Conservation (phyloP, 1,140 invertebrate genomes). For the Nasonia giraulti region DNA sequence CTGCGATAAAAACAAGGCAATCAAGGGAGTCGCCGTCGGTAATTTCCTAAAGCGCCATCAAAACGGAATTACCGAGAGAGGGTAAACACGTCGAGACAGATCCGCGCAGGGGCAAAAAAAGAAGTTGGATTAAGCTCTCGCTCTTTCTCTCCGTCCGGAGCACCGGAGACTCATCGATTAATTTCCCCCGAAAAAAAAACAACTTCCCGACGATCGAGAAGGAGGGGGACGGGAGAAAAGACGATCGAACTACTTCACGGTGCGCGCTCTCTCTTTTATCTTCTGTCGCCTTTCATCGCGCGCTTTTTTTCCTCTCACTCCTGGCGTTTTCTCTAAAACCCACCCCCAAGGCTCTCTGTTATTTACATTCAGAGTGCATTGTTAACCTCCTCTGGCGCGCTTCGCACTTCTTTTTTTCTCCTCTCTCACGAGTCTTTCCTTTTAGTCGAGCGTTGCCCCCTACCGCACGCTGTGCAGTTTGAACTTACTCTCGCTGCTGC, state of each 20-base stretch:
- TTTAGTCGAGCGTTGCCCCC: not conserved
- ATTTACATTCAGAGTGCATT: constrained; percentile 63
- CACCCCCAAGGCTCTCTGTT: not conserved
- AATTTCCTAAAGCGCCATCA: not conserved
- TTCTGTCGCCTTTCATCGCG: constrained; percentile 47
- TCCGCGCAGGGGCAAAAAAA: not conserved
- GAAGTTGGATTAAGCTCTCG: not conserved
- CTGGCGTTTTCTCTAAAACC: constrained; percentile 35
- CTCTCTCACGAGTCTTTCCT: not conserved
- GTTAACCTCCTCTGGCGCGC: constrained; percentile 50
- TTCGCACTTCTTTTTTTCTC: not conserved
- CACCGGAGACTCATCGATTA: not conserved
- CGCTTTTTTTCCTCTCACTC: constrained; percentile 26
- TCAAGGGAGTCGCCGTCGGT: not conserved
- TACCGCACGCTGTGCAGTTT: not conserved
- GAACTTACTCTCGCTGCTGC: not conserved
- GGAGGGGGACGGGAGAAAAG: constrained; percentile 3
- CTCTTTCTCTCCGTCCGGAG: not conserved
- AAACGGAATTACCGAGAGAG: not conserved
- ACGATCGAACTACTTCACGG: not conserved
- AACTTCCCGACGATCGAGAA: not conserved
- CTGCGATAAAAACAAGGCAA: not conserved
- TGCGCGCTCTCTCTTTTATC: constrained; percentile 5
- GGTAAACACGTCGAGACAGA: not conserved
- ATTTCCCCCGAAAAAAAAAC: not conserved